phyloP scores from a whole-genome alignment of 2,113 vertebrate genomes.

The Chrysochloris asiatica region DNA sequence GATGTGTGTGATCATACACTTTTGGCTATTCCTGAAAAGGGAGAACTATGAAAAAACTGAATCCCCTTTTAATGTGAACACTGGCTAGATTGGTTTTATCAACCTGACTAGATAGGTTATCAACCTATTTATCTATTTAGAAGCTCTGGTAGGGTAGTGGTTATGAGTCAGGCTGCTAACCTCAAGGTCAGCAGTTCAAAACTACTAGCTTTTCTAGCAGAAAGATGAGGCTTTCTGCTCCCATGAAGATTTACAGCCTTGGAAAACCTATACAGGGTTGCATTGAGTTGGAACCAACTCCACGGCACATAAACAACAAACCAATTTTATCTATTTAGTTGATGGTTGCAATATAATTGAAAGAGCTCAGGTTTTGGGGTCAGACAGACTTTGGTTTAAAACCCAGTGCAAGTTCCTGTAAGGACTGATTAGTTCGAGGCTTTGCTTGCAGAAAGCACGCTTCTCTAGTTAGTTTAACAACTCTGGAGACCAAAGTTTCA shows the following conservation, averaged over 20 bases:
- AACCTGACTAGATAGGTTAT: background rate
- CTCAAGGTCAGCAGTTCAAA: too few species aligned
- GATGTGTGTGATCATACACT: background rate
- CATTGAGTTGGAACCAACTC: too few species aligned
- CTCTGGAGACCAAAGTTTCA: background rate
- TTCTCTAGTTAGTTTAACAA: conserved; percentile 36
- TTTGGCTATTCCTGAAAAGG: background rate
- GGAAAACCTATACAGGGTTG: too few species aligned
- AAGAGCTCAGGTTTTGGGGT: conserved; percentile 5
- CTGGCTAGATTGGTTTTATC: background rate
- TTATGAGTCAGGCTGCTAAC: too few species aligned
- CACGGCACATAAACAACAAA: too few species aligned
- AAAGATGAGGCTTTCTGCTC: too few species aligned
- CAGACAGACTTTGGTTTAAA: background rate
- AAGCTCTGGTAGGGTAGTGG: too few species aligned
- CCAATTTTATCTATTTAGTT: background rate
- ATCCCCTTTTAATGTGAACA: background rate
- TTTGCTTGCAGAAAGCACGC: background rate
- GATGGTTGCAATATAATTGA: background rate
- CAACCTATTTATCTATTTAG: background rate
- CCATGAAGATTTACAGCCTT: too few species aligned
- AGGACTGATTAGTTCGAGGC: background rate
- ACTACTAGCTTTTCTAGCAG: too few species aligned
- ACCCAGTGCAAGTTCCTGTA: background rate
- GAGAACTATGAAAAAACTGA: background rate